Conservation (phyloP, 2,113 vertebrate genomes). For the Rafetus swinhoei region DNA sequence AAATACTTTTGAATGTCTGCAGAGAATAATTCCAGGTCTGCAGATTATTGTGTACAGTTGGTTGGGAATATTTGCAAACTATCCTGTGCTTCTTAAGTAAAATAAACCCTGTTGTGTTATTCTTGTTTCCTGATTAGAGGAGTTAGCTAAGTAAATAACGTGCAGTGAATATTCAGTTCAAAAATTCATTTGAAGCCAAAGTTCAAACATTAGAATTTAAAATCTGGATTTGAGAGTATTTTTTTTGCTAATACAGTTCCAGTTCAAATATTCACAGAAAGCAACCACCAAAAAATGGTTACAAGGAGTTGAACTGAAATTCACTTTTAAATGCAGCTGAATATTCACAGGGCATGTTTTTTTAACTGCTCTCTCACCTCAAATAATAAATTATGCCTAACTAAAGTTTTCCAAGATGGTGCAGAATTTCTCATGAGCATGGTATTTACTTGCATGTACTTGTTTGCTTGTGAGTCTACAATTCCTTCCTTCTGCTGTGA, state of each 20-base stretch:
- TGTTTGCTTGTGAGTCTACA: conserved; percentile 11
- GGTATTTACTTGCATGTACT: conserved; percentile 50
- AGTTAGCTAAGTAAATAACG: conserved; percentile 48
- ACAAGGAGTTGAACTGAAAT: conserved; percentile 46
- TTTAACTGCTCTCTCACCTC: conserved; percentile 44
- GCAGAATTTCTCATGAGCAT: conserved; percentile 51
- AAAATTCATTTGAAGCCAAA: conserved; percentile 1
- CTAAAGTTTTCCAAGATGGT: conserved; percentile 49
- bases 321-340: neutral
- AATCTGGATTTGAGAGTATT: neutral
- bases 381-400: conserved; percentile 66
- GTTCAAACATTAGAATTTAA: conserved; percentile 29
- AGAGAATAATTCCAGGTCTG: conserved; percentile 55
- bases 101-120: neutral
- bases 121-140: conserved; percentile 32
- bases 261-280: neutral
- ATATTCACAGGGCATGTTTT: conserved; percentile 47
- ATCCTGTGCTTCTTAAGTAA: conserved; percentile 36
- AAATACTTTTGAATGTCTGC: conserved; percentile 57
- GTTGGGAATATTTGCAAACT: conserved; percentile 18
- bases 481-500: conserved; percentile 14
- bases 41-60: conserved; percentile 4
- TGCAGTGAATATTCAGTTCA: neutral
- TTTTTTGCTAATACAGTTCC: conserved; percentile 15
- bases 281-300: neutral